Evolutionary conservation across 1,140 invertebrate genomes (phyloP).

Genomic region (Lucilia sericata): DNA sequence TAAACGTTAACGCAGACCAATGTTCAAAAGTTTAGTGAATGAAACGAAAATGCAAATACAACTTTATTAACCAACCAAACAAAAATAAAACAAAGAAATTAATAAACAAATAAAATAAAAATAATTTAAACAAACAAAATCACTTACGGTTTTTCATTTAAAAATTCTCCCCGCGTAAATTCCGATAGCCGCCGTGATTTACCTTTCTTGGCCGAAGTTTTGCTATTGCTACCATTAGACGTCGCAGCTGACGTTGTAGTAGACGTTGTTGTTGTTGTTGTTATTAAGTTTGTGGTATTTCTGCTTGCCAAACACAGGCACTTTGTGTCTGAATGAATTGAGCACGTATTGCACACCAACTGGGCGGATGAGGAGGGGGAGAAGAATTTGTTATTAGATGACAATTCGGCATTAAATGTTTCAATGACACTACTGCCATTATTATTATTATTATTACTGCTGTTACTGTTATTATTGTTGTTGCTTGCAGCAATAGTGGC

Average conservation of each 20-base stretch:
- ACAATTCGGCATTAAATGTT: conserved; percentile 5
- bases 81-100: too few relatives aligned
- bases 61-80: too few relatives aligned
- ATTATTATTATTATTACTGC: not conserved
- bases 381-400: conserved; percentile 28
- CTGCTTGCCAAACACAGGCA: conserved; percentile 39
- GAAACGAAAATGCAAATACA: too few relatives aligned
- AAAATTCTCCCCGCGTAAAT: conserved; percentile 69
- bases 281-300: conserved; percentile 19
- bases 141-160: conserved; percentile 69
- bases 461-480: not conserved
- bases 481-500: not conserved
- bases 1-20: too few relatives aligned
- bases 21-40: too few relatives aligned
- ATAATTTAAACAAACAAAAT: not conserved
- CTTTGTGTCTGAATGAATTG: conserved; percentile 4
- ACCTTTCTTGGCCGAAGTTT: conserved; percentile 58
- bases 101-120: too few relatives aligned
- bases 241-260: not conserved
- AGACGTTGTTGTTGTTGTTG: not conserved
- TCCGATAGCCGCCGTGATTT: conserved; percentile 68
- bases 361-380: conserved; percentile 20
- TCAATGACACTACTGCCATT: conserved; percentile 30
- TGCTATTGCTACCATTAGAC: conserved; percentile 28
- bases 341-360: conserved; percentile 29